Base-by-base conservation (phyloP, 1,140 invertebrate species). In the Notospermus geniculatus region DNA sequence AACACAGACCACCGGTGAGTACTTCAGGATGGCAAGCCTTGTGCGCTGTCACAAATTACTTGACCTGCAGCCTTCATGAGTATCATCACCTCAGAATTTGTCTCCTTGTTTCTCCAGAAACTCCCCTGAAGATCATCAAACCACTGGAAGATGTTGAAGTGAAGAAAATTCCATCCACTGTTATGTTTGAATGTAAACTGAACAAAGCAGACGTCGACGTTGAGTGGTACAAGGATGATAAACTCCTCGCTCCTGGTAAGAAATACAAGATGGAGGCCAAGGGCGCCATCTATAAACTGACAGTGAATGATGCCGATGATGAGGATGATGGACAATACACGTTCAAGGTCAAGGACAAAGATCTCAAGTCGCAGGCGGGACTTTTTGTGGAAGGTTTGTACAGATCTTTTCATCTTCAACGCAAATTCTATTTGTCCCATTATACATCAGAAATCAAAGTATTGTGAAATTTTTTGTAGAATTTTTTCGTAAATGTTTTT, bases 61-160 rank as follows among this genome's bases (percentile, higher is more conserved):
- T n/a, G n/a, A n/a, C n/a, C n/a, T n/a, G n/a, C n/a, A n/a, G n/a
- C n/a, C n/a, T n/a, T n/a, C n/a, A n/a, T n/a, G n/a, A n/a, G n/a
- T n/a, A n/a, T n/a, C n/a, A n/a, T n/a, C n/a, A n/a, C n/a, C n/a
- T n/a, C n/a, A n/a, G n/a, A n/a, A n/a, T n/a, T n/a, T n/a, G n/a
- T n/a, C 4, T 50, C 25, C 4, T 4, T 50, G 25, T 50, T 7
- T 50, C 67, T 82, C 84, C 84, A 88, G 93, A 97, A 83, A 95
- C 95, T 80, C 92, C 93, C 28, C 94, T 96, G 79, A 96, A 95
- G 79, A 97, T 99, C 79, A 92, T 92, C 0, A 97, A 94, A 79
- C 91, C 94, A 29, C 84, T 99, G 7, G 93, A 95, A 80, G 93
- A 93, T 58, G 89, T 92, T 77, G 90, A 94, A 72, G 87, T 89